These are phyloP conservation scores for Tachina grossa DNA, from an alignment of 2,888 invertebrate species.

Conservation along the genomic window DNA sequence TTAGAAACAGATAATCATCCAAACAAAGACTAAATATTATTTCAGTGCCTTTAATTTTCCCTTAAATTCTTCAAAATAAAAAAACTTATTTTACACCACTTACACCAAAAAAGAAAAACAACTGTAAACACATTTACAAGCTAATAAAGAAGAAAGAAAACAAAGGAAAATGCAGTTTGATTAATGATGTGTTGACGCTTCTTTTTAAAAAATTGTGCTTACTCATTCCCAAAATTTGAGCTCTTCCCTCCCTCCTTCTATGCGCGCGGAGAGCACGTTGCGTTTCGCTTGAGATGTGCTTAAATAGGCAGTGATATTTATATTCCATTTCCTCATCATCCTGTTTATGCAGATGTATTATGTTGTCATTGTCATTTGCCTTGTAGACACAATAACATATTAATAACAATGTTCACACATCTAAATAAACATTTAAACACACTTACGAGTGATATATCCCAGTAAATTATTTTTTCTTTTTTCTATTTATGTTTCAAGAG, in stretches of 20 bases:
- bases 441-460: not conserved
- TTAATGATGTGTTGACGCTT: conserved; percentile 1
- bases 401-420: not conserved
- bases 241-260: not conserved
- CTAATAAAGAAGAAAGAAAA: not conserved
- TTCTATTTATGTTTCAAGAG: not conserved
- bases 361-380: conserved; percentile 7
- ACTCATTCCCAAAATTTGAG: not conserved
- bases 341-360: not conserved
- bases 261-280: not conserved
- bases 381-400: not conserved
- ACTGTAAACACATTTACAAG: not conserved
- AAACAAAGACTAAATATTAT: not conserved
- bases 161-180: conserved; percentile 2
- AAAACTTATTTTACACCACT: not conserved
- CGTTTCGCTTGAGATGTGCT: not conserved
- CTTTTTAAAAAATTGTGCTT: not conserved
- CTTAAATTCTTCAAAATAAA: not conserved
- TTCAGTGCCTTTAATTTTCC: not conserved
- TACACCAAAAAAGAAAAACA: not conserved
- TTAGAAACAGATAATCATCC: not conserved
- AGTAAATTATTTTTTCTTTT: not conserved
- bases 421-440: not conserved
- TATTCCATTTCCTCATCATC: not conserved
- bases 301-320: not conserved